phyloP scores from a whole-genome alignment of 2,797 vertebrate genomes.

The Amblyopsis hoosieri region DNA sequence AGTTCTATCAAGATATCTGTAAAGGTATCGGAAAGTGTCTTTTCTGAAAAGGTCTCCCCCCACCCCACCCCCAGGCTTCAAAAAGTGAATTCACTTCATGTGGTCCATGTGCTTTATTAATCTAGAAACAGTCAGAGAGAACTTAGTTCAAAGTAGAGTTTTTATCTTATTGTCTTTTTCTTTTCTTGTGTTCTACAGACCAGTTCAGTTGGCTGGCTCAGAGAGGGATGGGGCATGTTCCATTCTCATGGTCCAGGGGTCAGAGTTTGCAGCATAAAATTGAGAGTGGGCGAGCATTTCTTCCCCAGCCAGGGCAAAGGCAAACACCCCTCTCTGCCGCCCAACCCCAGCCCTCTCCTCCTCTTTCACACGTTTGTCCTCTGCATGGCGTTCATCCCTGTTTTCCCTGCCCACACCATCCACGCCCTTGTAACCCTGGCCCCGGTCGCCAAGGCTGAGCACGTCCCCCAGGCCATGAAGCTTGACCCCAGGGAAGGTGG shows the following conservation, averaged over 20 bases:
- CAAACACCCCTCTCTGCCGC: slow-evolving; percentile 85
- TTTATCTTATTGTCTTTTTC: slow-evolving; percentile 23
- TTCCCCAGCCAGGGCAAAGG: slow-evolving; percentile 88
- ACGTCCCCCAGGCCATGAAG: slow-evolving; percentile 79
- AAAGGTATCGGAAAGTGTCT: slow-evolving; percentile 29
- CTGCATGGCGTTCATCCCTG: slow-evolving; percentile 80
- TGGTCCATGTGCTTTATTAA: slow-evolving; percentile 60
- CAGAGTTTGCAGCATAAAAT: slow-evolving; percentile 85
- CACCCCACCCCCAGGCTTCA: slow-evolving; percentile 37
- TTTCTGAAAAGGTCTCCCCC: background rate
- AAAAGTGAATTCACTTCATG: slow-evolving; percentile 33
- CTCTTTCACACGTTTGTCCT: slow-evolving; percentile 81
- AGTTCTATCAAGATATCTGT: slow-evolving; percentile 34
- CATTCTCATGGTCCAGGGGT: slow-evolving; percentile 92
- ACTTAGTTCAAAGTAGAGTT: slow-evolving; percentile 27
- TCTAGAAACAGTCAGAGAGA: slow-evolving; percentile 38
- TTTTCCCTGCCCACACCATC: slow-evolving; percentile 76
- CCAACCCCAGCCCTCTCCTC: slow-evolving; percentile 85
- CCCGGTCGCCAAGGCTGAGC: slow-evolving; percentile 59
- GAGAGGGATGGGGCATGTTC: slow-evolving; percentile 86
- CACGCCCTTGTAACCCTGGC: slow-evolving; percentile 72
- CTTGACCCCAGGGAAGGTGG: slow-evolving; percentile 75
- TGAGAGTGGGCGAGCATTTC: slow-evolving; percentile 85
- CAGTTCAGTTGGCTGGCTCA: slow-evolving; percentile 86
- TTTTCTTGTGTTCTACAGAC: slow-evolving; percentile 3